Conservation (phyloP, 2,113 vertebrate genomes). For the Hystrix brachyura region DNA sequence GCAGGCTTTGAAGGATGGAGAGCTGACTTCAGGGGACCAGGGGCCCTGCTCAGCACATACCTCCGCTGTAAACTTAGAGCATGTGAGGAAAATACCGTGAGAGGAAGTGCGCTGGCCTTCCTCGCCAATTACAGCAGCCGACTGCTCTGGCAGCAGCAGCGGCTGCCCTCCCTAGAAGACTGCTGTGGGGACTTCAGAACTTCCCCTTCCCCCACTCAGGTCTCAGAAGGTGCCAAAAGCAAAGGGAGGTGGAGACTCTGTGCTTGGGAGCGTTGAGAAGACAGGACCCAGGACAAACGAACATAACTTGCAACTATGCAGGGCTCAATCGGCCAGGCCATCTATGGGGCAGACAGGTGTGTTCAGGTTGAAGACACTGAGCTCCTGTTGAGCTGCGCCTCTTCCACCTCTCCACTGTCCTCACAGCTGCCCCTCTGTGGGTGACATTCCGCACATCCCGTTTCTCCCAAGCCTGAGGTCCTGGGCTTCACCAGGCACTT, state of each 20-base stretch:
- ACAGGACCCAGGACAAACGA: neutral
- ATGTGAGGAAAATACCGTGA: neutral
- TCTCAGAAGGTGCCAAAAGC: neutral
- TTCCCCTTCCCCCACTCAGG: accelerated
- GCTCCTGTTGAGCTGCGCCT: neutral
- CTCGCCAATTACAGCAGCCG: neutral
- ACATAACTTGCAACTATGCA: neutral
- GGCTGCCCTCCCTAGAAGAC: neutral
- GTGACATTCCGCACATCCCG: neutral
- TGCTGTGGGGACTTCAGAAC: neutral
- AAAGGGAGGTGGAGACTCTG: neutral
- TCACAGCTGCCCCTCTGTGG: too few species aligned
- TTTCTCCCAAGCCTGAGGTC: neutral
- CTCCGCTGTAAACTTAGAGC: neutral
- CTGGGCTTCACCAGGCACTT: neutral
- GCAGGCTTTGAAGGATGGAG: neutral
- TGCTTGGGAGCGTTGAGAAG: neutral
- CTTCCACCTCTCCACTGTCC: neutral
- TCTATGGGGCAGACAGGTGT: accelerated
- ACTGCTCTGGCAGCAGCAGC: neutral
- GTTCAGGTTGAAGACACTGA: neutral
- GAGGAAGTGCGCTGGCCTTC: accelerated
- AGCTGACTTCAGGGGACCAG: neutral
- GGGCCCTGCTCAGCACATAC: neutral
- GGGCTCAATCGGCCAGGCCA: neutral